These are phyloP conservation scores for Collichthys lucidus DNA, from an alignment of 2,113 vertebrate species.

Conservation along the genomic window DNA sequence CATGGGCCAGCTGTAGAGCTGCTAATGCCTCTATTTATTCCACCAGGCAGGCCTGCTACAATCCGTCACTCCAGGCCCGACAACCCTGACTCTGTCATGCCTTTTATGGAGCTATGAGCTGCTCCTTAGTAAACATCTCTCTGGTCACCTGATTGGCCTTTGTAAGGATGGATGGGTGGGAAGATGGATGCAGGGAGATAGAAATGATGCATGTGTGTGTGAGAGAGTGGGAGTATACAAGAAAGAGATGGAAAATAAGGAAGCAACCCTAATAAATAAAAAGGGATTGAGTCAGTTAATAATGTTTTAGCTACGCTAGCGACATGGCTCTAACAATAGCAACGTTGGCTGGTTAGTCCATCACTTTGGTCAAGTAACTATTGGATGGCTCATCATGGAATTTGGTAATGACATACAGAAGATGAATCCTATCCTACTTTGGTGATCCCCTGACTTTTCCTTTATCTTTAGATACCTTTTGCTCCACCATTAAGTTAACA, in stretches of 20 bases:
- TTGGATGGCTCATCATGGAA: neutral
- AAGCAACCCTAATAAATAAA: neutral
- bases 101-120: slow-evolving; percentile 44
- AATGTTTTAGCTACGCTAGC: neutral
- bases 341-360: neutral
- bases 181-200: neutral
- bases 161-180: slow-evolving; percentile 34
- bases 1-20: slow-evolving; percentile 59
- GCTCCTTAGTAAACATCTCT: slow-evolving; percentile 62
- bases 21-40: slow-evolving; percentile 81
- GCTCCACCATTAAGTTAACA: neutral
- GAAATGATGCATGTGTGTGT: slow-evolving; percentile 4
- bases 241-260: neutral
- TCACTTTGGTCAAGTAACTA: neutral
- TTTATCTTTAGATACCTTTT: neutral
- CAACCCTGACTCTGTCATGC: slow-evolving; percentile 29
- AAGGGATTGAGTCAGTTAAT: neutral
- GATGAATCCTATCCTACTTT: neutral
- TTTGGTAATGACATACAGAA: neutral
- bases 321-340: neutral
- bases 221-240: neutral
- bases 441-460: neutral
- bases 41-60: slow-evolving; percentile 37
- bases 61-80: slow-evolving; percentile 66
- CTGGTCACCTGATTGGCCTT: slow-evolving; percentile 32